Conservation (phyloP, 1,140 invertebrate genomes). For the Pachypsylla venusta region DNA sequence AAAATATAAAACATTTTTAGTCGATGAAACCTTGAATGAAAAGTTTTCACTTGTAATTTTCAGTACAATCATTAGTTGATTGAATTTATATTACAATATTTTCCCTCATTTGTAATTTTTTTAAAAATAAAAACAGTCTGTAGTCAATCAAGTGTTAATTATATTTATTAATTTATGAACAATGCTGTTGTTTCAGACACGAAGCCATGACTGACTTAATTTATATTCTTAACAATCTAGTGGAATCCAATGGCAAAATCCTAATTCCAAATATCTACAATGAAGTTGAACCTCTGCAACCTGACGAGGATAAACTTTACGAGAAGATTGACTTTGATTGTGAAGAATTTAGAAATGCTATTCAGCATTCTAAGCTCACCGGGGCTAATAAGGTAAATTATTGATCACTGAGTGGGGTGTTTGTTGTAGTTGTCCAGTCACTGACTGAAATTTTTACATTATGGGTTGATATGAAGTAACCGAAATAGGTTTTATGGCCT, state of each 20-base stretch:
- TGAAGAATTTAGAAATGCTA: conserved; percentile 53
- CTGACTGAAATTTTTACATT: too few species aligned
- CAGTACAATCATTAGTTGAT: neutral
- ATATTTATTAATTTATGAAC: too few species aligned
- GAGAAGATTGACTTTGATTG: conserved; percentile 80
- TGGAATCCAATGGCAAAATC: conserved; percentile 72
- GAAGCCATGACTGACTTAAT: conserved; percentile 83
- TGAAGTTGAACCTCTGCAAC: conserved; percentile 54
- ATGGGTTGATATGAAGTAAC: too few species aligned
- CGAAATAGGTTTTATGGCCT: too few species aligned
- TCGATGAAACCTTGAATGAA: too few species aligned
- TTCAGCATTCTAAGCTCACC: conserved; percentile 53
- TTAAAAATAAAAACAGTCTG: conserved; percentile 3
- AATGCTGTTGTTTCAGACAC: conserved; percentile 33
- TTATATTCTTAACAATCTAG: conserved; percentile 63
- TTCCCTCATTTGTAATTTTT: conserved; percentile 10
- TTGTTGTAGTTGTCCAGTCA: too few species aligned
- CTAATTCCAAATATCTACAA: conserved; percentile 63
- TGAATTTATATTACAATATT: too few species aligned
- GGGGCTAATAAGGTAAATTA: conserved; percentile 55
- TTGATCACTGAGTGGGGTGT: too few species aligned
- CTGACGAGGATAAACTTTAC: conserved; percentile 64
- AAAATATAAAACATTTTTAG: too few species aligned
- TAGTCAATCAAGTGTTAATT: neutral
- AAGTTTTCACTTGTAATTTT: too few species aligned